Percentiles rank a stretch among this genome's conserved stretches.
Conservation (phyloP, 2,888 invertebrate species). For the Nebria salina region DNA sequence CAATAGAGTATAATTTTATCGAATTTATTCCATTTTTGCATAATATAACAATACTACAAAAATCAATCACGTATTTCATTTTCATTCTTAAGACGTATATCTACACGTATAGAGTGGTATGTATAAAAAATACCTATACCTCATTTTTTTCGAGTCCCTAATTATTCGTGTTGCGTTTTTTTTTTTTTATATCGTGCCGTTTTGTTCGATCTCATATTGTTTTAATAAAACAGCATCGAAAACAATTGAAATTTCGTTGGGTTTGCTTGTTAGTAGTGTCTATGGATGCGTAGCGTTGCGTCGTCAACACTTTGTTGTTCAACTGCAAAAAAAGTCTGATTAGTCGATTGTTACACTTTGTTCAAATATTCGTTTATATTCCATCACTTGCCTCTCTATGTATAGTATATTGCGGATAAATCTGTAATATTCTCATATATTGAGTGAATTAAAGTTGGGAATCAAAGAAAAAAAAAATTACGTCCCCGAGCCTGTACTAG, state of each 20-base stretch:
- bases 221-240: slow-evolving; percentile 41
- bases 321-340: slow-evolving; percentile 38
- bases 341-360: slow-evolving; percentile 39
- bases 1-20: too few species aligned
- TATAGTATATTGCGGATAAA: too few species aligned
- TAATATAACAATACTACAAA: too few species aligned
- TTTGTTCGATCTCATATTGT: slow-evolving; percentile 22
- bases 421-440: too few species aligned
- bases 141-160: slow-evolving; percentile 20
- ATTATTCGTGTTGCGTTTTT: slow-evolving; percentile 27
- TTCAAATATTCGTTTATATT: slow-evolving; percentile 26
- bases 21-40: too few species aligned
- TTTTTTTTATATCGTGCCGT: background rate
- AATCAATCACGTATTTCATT: too few species aligned
- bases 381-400: background rate
- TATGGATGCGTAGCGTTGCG: background rate
- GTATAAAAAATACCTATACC: background rate
- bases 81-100: too few species aligned
- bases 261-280: slow-evolving; percentile 16
- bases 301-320: slow-evolving; percentile 20
- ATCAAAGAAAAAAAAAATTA: too few species aligned
- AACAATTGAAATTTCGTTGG: slow-evolving; percentile 46
- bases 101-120: too few species aligned
- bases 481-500: too few species aligned
- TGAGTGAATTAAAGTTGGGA: too few species aligned